Base-by-base conservation (phyloP, 2,797 vertebrate species). In the Lindbergichthys nudifrons region DNA sequence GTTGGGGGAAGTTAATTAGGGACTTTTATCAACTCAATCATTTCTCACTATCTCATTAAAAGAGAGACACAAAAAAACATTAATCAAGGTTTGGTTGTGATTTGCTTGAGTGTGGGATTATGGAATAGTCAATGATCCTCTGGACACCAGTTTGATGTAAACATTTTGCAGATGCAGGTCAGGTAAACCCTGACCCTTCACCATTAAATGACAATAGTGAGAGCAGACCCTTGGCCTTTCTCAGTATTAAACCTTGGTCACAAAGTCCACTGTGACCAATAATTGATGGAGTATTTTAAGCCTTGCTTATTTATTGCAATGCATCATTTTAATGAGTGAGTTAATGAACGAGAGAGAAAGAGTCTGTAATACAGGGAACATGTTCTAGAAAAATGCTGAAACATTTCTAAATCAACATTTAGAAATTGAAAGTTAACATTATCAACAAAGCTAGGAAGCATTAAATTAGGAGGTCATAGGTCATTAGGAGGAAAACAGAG, bases 161-260 rank as follows among this genome's bases (percentile, higher is more conserved):
- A 92, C 68, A 86, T 92, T 88, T 88, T 88, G 75, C 71, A 83
- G 77, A 77, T 80, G 85, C 64, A 77, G 89, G 92, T 91, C 89
- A 87, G 43, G 30, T 81, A 82, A 91, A 87, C 90, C 89, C 72
- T 88, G 85, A 93, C 90, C 91, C 84, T 30, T 48, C 59, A 79
- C 75, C 69, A 79, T 59, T 48, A 66, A 69, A 64, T 85, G 69
- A 89, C 89, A 85, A 88, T 79, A 82, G 82, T 73, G 60, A 82
- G 73, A 74, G 42, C 68, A 72, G 84, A 91, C 89, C 86, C 76
- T 86, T 91, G 84, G 77, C 90, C 86, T 86, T 66, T 56, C 52
- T 77, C 32, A 21, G 46, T 79, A 87, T 86, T 68, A 88, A 70
- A 70, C 23, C 73, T 69, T 80, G 66, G 80, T 78, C 80, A 88